Percentiles rank a stretch among this genome's conserved stretches.
Conservation (phyloP, 2,888 invertebrate genomes). For the Drosophila siamana region DNA sequence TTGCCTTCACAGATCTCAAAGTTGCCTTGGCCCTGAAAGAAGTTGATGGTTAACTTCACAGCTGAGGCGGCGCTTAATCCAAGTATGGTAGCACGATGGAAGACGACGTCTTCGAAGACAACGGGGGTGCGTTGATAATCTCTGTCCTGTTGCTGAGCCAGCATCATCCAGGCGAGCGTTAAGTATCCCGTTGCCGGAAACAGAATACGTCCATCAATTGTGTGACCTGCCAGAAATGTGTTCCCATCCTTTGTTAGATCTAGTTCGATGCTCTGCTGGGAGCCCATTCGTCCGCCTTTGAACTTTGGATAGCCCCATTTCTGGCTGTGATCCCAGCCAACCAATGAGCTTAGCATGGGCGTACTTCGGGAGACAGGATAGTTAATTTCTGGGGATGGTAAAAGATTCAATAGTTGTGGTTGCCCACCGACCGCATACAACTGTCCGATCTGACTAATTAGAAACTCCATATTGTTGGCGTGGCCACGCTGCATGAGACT, state of each 20-base stretch:
- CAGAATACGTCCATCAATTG: constrained; percentile 96
- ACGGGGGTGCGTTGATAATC: constrained; percentile 93
- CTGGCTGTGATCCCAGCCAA: constrained; percentile 96
- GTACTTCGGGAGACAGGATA: constrained; percentile 97
- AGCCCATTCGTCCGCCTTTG: constrained; percentile 87
- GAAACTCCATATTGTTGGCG: constrained; percentile 90
- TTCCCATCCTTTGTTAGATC: constrained; percentile 91
- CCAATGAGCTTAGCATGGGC: constrained; percentile 93
- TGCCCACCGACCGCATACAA: constrained; percentile 92
- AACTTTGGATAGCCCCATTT: constrained; percentile 95
- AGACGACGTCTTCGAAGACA: constrained; percentile 94
- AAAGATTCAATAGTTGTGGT: constrained; percentile 90
- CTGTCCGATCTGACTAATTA: constrained; percentile 93
- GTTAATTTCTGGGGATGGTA: constrained; percentile 85
- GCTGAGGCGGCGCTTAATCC: constrained; percentile 92
- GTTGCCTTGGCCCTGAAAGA: constrained; percentile 92
- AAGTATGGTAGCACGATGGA: constrained; percentile 97
- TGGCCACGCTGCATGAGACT: constrained; percentile 94
- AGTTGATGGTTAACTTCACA: constrained; percentile 92
- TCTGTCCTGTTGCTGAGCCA: constrained; percentile 91
- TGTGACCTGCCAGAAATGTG: constrained; percentile 92
- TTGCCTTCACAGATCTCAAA: constrained; percentile 97
- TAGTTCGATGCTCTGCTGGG: constrained; percentile 91
- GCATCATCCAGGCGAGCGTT: constrained; percentile 94
- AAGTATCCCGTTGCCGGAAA: constrained; percentile 98